Conservation (phyloP, 2,113 vertebrate species). For the Mirza zaza region DNA sequence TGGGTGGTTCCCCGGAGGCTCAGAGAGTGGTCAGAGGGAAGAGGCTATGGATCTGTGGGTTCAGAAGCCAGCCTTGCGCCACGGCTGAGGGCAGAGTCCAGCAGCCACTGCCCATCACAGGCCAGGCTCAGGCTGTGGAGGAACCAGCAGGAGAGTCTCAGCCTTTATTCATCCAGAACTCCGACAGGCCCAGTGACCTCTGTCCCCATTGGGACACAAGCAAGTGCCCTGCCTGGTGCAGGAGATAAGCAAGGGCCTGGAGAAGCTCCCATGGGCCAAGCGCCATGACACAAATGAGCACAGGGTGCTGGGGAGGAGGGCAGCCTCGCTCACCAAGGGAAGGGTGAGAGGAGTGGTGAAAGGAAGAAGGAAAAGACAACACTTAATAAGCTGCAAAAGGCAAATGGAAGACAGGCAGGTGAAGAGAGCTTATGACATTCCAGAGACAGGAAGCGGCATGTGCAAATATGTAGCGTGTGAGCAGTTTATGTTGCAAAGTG, state of each 20-base stretch:
- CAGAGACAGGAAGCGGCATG: neutral
- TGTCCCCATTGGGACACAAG: neutral
- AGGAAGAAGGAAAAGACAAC: neutral
- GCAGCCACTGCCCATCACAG: neutral
- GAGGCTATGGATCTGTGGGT: neutral
- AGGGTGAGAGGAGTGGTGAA: neutral
- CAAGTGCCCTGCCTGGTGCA: neutral
- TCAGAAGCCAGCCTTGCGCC: neutral
- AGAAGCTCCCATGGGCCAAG: neutral
- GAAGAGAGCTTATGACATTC: neutral
- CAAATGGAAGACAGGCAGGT: neutral
- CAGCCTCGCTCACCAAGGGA: rapidly evolving
- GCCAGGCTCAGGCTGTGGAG: neutral
- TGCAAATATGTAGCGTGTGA: neutral
- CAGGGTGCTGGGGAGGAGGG: too few relatives aligned
- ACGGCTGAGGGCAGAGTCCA: neutral
- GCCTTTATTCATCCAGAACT: neutral
- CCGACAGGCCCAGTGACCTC: too few relatives aligned
- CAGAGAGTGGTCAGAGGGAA: neutral
- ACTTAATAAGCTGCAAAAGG: neutral
- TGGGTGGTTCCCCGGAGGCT: neutral
- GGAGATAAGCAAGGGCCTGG: neutral
- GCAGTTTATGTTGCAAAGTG: neutral
- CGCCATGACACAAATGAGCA: neutral
- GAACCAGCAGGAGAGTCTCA: neutral